phyloP scores from a whole-genome alignment of 2,113 vertebrate species.

The Scopus umbretta region DNA sequence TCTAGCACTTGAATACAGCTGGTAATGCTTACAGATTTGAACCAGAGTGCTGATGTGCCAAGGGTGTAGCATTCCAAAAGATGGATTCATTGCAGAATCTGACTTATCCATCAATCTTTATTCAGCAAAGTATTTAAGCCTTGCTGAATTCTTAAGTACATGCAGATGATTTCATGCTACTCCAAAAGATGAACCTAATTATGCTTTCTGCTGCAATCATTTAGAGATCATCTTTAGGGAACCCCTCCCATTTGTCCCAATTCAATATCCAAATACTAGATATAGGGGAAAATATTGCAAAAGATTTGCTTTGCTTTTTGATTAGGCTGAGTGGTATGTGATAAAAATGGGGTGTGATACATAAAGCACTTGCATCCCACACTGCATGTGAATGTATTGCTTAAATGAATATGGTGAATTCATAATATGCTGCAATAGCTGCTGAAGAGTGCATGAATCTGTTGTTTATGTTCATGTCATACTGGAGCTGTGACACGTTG shows the following conservation, averaged over 20 bases:
- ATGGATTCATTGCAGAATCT: not conserved
- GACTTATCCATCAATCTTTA: not conserved
- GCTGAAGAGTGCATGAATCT: not conserved
- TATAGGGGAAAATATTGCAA: not conserved
- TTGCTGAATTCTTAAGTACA: not conserved
- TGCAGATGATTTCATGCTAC: constrained; percentile 23
- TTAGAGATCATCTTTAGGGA: not conserved
- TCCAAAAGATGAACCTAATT: constrained; percentile 25
- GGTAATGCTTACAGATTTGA: not conserved
- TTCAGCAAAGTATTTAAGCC: not conserved
- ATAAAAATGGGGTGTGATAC: not conserved
- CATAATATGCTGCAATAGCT: not conserved
- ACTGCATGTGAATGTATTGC: not conserved
- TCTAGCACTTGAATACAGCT: not conserved
- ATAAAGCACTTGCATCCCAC: not conserved
- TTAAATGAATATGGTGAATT: constrained; percentile 10
- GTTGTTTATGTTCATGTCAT: not conserved
- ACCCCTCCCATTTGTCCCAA: not conserved
- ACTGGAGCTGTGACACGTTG: not conserved
- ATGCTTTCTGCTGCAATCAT: constrained; percentile 9
- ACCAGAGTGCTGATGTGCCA: not conserved
- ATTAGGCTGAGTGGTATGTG: not conserved
- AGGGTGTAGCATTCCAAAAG: not conserved
- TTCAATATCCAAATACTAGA: not conserved
- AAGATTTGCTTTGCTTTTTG: not conserved